Conservation (phyloP, 2,888 invertebrate genomes). For the Sarcophaga caerulescens region DNA sequence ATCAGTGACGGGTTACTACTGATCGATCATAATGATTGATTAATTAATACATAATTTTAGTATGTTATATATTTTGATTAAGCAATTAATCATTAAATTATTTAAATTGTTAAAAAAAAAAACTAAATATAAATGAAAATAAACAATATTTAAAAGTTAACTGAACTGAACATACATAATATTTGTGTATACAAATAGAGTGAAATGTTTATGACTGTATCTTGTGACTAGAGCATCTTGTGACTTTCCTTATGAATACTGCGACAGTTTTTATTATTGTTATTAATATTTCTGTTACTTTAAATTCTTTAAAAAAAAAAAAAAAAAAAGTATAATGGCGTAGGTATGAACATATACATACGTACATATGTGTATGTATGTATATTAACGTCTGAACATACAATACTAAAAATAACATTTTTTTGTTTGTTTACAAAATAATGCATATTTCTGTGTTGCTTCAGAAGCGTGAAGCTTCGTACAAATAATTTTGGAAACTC, state of each 20-base stretch:
- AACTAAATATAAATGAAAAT: neutral
- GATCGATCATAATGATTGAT: slow-evolving; percentile 1
- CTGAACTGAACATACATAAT: neutral
- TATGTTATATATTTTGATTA: neutral
- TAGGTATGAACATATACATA: neutral
- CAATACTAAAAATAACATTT: neutral
- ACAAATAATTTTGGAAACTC: too few species aligned
- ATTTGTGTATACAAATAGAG: slow-evolving; percentile 2
- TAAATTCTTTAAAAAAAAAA: neutral
- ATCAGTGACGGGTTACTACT: neutral
- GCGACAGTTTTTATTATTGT: slow-evolving; percentile 44
- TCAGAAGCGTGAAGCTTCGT: neutral
- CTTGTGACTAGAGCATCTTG: slow-evolving; percentile 53
- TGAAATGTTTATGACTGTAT: slow-evolving; percentile 35
- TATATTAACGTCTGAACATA: slow-evolving; percentile 1
- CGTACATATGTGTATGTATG: too few species aligned
- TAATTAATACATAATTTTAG: neutral
- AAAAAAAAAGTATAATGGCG: neutral
- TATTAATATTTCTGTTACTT: neutral
- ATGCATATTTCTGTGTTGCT: neutral
- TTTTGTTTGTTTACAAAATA: slow-evolving; percentile 12
- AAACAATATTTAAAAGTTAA: slow-evolving; percentile 24
- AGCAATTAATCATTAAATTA: slow-evolving; percentile 4
- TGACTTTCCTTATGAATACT: slow-evolving; percentile 50
- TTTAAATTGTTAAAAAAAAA: neutral